Evolutionary conservation across 2,113 vertebrate species (phyloP).

Genomic region (Danionella cerebrum): DNA sequence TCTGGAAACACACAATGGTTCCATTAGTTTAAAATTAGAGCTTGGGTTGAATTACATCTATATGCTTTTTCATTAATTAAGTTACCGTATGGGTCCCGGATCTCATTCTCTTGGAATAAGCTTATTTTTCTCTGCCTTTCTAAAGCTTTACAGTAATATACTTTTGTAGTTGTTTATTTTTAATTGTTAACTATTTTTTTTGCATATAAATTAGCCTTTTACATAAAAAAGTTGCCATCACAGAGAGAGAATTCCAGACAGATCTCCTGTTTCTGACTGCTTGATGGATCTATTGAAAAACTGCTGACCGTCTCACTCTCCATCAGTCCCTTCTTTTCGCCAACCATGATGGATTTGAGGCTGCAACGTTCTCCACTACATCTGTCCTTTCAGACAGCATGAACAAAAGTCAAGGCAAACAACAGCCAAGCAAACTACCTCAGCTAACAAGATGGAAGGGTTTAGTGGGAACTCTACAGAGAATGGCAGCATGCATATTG

Average conservation of each 20-base stretch:
- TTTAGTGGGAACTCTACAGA: slow-evolving; percentile 42
- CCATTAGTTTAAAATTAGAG: background rate
- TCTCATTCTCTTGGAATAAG: too few species aligned
- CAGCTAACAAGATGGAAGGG: too few species aligned
- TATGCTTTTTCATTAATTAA: too few species aligned
- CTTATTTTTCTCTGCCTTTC: too few species aligned
- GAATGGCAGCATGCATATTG: slow-evolving; percentile 55
- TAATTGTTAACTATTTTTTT: too few species aligned
- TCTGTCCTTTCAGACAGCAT: slow-evolving; percentile 51
- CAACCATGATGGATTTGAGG: slow-evolving; percentile 29
- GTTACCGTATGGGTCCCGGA: too few species aligned
- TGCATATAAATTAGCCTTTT: too few species aligned
- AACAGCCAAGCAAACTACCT: background rate
- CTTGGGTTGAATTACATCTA: too few species aligned
- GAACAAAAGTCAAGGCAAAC: background rate
- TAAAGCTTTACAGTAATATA: too few species aligned
- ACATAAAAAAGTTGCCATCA: too few species aligned
- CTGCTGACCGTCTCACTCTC: slow-evolving; percentile 32
- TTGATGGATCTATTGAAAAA: slow-evolving; percentile 33
- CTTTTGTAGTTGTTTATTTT: too few species aligned
- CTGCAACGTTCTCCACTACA: slow-evolving; percentile 30
- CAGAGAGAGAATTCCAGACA: too few species aligned
- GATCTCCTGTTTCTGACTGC: background rate
- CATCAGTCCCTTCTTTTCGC: background rate
- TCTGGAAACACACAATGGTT: background rate